Evolutionary conservation across 2,888 invertebrate genomes (phyloP).

Genomic region (Drosophila merina): DNA sequence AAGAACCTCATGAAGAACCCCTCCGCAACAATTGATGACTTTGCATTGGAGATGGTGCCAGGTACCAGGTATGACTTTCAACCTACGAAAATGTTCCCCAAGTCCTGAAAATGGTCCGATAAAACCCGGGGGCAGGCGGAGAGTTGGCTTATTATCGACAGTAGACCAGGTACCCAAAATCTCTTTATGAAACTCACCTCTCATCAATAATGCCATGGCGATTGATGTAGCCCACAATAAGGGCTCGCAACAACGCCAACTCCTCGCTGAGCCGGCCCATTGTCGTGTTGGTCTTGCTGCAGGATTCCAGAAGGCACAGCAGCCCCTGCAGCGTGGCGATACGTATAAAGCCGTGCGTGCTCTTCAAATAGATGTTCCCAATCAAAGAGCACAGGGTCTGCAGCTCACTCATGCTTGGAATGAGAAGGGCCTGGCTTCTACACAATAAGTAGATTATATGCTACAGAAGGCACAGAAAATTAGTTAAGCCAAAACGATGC

Average conservation of each 20-base stretch:
- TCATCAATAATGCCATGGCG: slow-evolving; percentile 84
- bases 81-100: not conserved
- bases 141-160: slow-evolving; percentile 14
- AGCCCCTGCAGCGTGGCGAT: slow-evolving; percentile 83
- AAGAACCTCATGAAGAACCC: not conserved
- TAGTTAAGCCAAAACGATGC: not conserved
- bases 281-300: slow-evolving; percentile 83
- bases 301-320: slow-evolving; percentile 83
- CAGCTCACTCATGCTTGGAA: slow-evolving; percentile 82
- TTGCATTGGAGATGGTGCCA: slow-evolving; percentile 17
- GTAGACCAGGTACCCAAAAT: slow-evolving; percentile 6
- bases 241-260: slow-evolving; percentile 82
- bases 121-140: not conserved
- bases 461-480: slow-evolving; percentile 57
- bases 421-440: slow-evolving; percentile 83
- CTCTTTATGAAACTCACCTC: slow-evolving; percentile 68
- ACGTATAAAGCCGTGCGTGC: slow-evolving; percentile 84
- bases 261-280: slow-evolving; percentile 84
- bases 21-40: slow-evolving; percentile 20
- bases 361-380: slow-evolving; percentile 83
- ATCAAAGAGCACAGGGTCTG: slow-evolving; percentile 82
- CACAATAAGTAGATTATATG: slow-evolving; percentile 84
- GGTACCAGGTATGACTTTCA: slow-evolving; percentile 2
- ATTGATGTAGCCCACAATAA: slow-evolving; percentile 83
- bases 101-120: slow-evolving; percentile 3